Evolutionary conservation across 2,797 vertebrate genomes (phyloP).

Genomic region (Anguilla anguilla): DNA sequence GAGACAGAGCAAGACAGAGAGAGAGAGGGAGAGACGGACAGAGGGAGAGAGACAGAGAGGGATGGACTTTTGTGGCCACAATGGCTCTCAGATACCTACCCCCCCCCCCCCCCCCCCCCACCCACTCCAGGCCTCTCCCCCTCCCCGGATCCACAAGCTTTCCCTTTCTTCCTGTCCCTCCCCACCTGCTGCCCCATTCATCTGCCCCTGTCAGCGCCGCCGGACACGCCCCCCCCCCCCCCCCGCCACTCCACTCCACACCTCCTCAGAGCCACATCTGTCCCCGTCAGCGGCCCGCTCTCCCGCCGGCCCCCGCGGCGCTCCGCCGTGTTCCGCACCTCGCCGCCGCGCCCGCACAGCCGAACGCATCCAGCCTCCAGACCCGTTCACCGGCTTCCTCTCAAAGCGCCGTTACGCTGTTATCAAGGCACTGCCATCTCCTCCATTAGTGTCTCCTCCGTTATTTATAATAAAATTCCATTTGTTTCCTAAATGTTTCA

Average conservation of each 20-base stretch:
- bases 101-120: background rate
- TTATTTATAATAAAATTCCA: no score
- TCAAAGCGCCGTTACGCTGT: no score
- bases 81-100: slow-evolving; percentile 17
- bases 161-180: slow-evolving; percentile 35
- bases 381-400: background rate
- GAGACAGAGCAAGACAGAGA: background rate
- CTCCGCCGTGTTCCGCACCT: background rate
- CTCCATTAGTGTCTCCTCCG: no score
- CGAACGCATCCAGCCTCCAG: background rate
- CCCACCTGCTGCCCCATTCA: slow-evolving; percentile 45
- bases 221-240: background rate
- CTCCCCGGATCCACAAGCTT: slow-evolving; percentile 28
- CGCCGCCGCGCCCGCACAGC: background rate
- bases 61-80: slow-evolving; percentile 2
- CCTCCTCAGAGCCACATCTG: slow-evolving; percentile 21
- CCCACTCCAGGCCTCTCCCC: background rate
- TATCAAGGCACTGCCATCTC: no score
- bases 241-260: background rate
- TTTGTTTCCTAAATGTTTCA: no score
- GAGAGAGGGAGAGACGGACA: background rate
- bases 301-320: background rate
- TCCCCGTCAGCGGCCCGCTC: background rate
- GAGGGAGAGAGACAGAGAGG: background rate
- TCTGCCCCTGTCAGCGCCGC: slow-evolving; percentile 41